Evolutionary conservation across 1,140 invertebrate genomes (phyloP), one percentile per base, ranked within the genome.

Genomic region (Trichonephila inaurata): DNA sequence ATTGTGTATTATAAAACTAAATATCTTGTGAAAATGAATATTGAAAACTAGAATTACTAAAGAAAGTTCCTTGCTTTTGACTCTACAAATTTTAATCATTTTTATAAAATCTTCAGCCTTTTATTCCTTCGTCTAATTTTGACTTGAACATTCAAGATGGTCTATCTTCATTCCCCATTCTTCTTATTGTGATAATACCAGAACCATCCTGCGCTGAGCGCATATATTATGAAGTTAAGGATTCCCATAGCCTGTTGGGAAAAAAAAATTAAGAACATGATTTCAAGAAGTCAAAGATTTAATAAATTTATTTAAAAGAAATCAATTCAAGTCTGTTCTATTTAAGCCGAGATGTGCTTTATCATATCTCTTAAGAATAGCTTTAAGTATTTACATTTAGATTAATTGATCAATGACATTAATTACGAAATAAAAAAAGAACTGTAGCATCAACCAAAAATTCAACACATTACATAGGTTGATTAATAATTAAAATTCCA

Each of bases 191-290:
- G 85, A 19, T 64, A 28, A 12, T 44, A 7, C 2, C 69, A 72
- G 21, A 69, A 89, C 62, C 87, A 89, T 19, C 18, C 21, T 51
- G 66, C 87, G 72, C 87, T 89, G 16, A 72, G 8, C 4, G 16
- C 33, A 72, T 72, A 89, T 8, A 24, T 8, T 6, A 89, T n/a
- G 44, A 40, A 89, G 21, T 18, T 24, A 2, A 89, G 2, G n/a
- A 69, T 66, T 2, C 87, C 87, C 21, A 89, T 51, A 58, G 69
- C 40, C 87, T 89, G 40, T 72, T 72, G 69, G 44, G 14, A 64
- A 28, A 5, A 5, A 8, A 89, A 89, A 33, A 58, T 5, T 33
- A 33, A 77, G 5, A 64, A 19, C 62, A 64, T 6, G 6, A 64
- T 64, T 64, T 18, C 18, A 1, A 64, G 7, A 4, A 51, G 7